phyloP scores from a whole-genome alignment of 2,888 invertebrate genomes.

The Lepas anatifera region DNA sequence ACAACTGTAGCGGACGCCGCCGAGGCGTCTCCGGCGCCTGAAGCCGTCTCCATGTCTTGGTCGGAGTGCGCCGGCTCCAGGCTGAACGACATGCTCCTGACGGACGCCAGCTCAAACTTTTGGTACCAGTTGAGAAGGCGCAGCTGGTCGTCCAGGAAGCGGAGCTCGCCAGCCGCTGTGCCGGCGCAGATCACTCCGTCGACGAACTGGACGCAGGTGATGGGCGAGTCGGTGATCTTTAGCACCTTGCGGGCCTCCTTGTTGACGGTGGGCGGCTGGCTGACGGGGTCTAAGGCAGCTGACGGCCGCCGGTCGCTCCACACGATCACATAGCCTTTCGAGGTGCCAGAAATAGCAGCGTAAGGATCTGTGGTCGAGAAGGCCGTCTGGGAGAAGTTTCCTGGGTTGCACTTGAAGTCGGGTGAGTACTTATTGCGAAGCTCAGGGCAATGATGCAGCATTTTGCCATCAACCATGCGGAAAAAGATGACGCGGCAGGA shows the following conservation, averaged over 20 bases:
- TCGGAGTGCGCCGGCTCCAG: not conserved
- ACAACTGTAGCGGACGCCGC: too few species aligned
- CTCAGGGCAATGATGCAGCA: not conserved
- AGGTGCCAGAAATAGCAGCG: not conserved
- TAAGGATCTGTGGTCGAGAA: not conserved
- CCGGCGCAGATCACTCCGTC: conserved; percentile 40
- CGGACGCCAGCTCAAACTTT: conserved; percentile 33
- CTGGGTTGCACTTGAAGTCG: not conserved
- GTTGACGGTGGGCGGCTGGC: not conserved
- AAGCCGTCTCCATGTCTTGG: not conserved
- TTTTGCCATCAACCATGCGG: not conserved
- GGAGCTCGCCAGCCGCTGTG: conserved; percentile 42
- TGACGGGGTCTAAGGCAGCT: not conserved
- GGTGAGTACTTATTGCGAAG: not conserved
- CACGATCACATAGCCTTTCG: not conserved
- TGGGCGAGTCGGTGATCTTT: not conserved
- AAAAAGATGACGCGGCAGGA: not conserved
- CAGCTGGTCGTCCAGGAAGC: conserved; percentile 46
- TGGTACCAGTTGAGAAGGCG: conserved; percentile 46
- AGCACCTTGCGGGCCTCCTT: conserved; percentile 7
- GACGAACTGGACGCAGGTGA: not conserved
- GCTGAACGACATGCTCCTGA: not conserved
- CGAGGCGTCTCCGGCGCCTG: not conserved
- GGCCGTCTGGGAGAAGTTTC: not conserved
- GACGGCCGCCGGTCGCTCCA: conserved; percentile 1